Percentiles rank a stretch among this genome's conserved stretches.
phyloP scores from a whole-genome alignment of 2,797 vertebrate genomes.

The Loris lydekkerianus region DNA sequence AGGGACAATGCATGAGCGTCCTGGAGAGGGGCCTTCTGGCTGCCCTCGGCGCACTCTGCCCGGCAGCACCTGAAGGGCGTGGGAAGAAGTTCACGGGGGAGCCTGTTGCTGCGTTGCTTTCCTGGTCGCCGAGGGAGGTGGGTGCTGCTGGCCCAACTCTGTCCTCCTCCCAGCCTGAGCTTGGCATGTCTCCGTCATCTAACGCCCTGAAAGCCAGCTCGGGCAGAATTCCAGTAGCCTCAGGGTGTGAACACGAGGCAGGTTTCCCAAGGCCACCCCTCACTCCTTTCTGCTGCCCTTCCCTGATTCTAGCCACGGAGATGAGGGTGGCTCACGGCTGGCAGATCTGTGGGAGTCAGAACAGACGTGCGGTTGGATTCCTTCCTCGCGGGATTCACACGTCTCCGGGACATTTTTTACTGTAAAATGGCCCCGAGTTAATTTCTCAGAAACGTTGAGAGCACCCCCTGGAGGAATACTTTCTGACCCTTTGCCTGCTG shows the following conservation, averaged over 20 bases:
- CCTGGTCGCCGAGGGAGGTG: neutral
- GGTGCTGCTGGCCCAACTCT: neutral
- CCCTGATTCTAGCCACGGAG: neutral
- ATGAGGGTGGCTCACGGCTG: neutral
- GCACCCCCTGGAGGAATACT: neutral
- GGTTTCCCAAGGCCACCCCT: neutral
- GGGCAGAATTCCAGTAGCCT: neutral
- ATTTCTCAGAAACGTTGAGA: constrained; percentile 1
- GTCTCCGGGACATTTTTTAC: constrained; percentile 26
- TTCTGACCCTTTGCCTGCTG: neutral
- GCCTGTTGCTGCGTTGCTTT: neutral
- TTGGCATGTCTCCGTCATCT: neutral
- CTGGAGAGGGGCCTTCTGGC: neutral
- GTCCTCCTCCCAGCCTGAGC: neutral
- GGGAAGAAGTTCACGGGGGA: neutral
- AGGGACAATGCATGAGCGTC: neutral
- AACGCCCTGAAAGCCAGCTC: neutral
- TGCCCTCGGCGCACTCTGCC: neutral
- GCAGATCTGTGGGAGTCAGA: neutral
- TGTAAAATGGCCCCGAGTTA: neutral
- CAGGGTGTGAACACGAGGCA: neutral
- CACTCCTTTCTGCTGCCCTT: neutral
- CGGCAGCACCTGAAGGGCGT: neutral
- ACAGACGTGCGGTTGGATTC: neutral
- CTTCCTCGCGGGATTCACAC: neutral